A percentile compares a stretch with the other conserved stretches of the same genome.
Evolutionary conservation across 1,140 invertebrate species (phyloP).

Genomic region (Drosophila nannoptera): DNA sequence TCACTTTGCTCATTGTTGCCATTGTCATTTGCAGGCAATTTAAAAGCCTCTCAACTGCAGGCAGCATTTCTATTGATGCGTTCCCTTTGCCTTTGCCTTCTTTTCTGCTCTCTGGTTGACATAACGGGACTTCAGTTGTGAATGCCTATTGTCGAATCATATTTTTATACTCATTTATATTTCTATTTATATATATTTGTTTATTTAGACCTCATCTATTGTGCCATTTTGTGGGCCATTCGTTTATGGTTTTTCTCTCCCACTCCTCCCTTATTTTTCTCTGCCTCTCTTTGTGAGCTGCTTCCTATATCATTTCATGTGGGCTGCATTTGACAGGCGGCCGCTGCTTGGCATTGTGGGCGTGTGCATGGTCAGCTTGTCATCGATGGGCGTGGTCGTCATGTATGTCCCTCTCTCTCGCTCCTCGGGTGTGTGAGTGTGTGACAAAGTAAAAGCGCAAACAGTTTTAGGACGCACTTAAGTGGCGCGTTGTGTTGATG

Average conservation of each 20-base stretch:
- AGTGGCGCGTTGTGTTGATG: conserved; percentile 74
- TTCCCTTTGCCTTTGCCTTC: neutral
- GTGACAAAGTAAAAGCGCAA: conserved; percentile 55
- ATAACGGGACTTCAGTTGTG: conserved; percentile 52
- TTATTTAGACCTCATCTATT: conserved; percentile 49
- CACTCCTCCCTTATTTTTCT: too few relatives aligned
- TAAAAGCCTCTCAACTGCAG: conserved; percentile 35
- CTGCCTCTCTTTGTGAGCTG: neutral
- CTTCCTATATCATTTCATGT: conserved; percentile 21
- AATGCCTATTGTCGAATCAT: conserved; percentile 42
- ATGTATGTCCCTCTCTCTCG: neutral
- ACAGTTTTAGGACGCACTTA: conserved; percentile 74
- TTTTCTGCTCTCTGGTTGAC: conserved; percentile 31
- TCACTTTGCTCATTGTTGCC: conserved; percentile 17
- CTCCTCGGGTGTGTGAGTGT: conserved; percentile 4
- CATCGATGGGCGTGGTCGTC: conserved; percentile 52
- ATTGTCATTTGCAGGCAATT: conserved; percentile 33
- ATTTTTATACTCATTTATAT: conserved; percentile 21
- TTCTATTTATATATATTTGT: conserved; percentile 26
- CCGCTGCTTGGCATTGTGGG: conserved; percentile 49
- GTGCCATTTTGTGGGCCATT: conserved; percentile 46
- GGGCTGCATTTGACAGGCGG: conserved; percentile 60
- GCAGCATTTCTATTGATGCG: conserved; percentile 3
- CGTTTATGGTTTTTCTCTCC: conserved; percentile 7
- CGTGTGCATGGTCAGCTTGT: conserved; percentile 57